phyloP scores from a whole-genome alignment of 2,797 vertebrate species.

The Myiotriccus ornatus region DNA sequence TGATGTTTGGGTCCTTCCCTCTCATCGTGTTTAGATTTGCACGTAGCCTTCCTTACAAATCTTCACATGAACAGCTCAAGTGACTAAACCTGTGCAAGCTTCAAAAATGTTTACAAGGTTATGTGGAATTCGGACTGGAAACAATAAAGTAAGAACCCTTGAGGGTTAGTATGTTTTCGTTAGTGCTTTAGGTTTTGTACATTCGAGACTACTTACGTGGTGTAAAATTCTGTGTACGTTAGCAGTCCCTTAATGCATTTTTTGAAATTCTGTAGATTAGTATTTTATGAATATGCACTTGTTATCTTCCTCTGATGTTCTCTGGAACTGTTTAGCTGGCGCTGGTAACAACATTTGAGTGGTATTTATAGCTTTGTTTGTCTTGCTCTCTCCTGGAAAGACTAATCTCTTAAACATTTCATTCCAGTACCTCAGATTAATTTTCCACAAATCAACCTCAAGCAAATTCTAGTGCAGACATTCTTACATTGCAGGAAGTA shows the following conservation, averaged over 20 bases:
- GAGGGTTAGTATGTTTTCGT: background rate
- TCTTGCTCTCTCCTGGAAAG: background rate
- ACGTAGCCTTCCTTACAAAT: background rate
- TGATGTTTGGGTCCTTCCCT: background rate
- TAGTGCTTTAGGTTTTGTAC: background rate
- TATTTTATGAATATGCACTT: background rate
- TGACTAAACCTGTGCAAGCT: background rate
- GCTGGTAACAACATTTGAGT: background rate
- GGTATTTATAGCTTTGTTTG: conserved; percentile 34
- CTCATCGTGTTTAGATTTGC: background rate
- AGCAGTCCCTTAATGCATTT: background rate
- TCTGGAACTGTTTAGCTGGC: background rate
- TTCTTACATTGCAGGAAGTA: background rate
- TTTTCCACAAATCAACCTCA: background rate
- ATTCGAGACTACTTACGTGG: background rate
- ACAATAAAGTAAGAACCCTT: background rate
- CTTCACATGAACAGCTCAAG: background rate
- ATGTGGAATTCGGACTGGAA: background rate
- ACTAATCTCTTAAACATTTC: background rate
- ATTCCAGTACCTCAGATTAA: background rate
- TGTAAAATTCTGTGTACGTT: background rate
- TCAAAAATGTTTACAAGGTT: background rate
- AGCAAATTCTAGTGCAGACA: background rate
- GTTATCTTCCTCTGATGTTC: background rate
- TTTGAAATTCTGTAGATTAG: background rate